These are phyloP conservation scores for Gadus macrocephalus DNA, from an alignment of 2,113 vertebrate species.

Conservation along the genomic window DNA sequence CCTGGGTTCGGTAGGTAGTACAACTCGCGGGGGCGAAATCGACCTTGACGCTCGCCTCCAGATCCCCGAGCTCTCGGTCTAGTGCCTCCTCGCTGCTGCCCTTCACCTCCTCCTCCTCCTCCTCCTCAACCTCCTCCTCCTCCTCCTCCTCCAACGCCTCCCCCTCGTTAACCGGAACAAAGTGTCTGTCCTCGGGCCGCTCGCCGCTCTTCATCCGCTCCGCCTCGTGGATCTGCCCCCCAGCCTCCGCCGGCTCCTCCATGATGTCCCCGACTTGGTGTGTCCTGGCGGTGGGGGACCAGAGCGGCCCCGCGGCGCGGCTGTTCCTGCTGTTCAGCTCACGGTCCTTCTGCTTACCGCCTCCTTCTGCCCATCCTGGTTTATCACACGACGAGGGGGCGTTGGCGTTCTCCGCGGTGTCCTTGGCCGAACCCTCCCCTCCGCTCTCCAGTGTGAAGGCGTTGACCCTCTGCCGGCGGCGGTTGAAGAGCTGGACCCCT, in stretches of 20 bases:
- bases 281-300: slow-evolving; percentile 29
- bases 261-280: slow-evolving; percentile 60
- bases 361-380: slow-evolving; percentile 65
- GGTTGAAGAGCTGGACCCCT: slow-evolving; percentile 90
- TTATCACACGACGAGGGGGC: slow-evolving; percentile 41
- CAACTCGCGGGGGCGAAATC: slow-evolving; percentile 43
- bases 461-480: slow-evolving; percentile 85
- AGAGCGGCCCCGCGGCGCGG: slow-evolving; percentile 22
- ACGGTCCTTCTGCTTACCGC: slow-evolving; percentile 58
- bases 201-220: slow-evolving; percentile 32
- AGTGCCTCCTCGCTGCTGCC: slow-evolving; percentile 24
- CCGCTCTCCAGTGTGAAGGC: slow-evolving; percentile 78
- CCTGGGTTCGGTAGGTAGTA: slow-evolving; percentile 25
- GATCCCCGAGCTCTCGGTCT: slow-evolving; percentile 41
- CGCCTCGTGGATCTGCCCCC: slow-evolving; percentile 36
- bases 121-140: neutral
- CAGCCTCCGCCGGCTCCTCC: slow-evolving; percentile 63
- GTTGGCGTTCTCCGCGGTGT: slow-evolving; percentile 45
- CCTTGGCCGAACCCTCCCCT: slow-evolving; percentile 44
- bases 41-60: slow-evolving; percentile 40
- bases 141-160: slow-evolving; percentile 41
- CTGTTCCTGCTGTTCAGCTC: slow-evolving; percentile 49
- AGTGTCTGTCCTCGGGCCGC: slow-evolving; percentile 65
- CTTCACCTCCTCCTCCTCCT: slow-evolving; percentile 12
- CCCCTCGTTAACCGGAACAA: slow-evolving; percentile 70